A percentile compares a stretch with the other conserved stretches of the same genome.
These are phyloP conservation scores for Cynaeus angustus DNA, from an alignment of 2,888 invertebrate species.

Conservation along the genomic window DNA sequence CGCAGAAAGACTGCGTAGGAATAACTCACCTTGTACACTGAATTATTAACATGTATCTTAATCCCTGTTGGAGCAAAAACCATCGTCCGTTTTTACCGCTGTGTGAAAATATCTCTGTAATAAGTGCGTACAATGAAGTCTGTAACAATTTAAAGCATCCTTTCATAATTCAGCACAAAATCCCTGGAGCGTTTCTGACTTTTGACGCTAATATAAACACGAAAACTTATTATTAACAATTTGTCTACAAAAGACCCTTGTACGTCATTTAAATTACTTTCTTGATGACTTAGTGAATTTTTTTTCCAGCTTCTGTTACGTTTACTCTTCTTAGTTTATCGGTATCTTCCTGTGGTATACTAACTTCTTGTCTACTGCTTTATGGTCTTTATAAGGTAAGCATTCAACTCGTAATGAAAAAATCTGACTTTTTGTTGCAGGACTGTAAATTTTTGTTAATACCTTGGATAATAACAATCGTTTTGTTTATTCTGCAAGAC, in stretches of 20 bases:
- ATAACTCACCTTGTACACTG: too few relatives aligned
- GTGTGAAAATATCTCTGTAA: neutral
- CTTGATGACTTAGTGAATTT: conserved; percentile 15
- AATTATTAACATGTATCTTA: too few relatives aligned
- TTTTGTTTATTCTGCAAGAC: conserved; percentile 79
- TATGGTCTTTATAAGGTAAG: conserved; percentile 82
- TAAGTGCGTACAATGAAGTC: neutral
- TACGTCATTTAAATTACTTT: conserved; percentile 10
- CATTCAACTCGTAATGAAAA: neutral
- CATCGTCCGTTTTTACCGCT: neutral
- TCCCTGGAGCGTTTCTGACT: neutral
- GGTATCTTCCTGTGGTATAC: conserved; percentile 80
- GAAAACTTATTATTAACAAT: conserved; percentile 35
- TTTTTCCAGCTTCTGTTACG: conserved; percentile 81
- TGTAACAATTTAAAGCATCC: conserved; percentile 7
- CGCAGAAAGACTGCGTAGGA: too few relatives aligned
- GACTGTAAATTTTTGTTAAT: conserved; percentile 80
- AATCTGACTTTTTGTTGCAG: conserved; percentile 71
- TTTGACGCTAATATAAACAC: conserved; percentile 19
- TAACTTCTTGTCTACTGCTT: conserved; percentile 80
- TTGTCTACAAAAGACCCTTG: conserved; percentile 4
- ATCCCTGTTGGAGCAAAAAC: too few relatives aligned
- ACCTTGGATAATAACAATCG: conserved; percentile 84
- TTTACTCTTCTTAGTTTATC: conserved; percentile 80
- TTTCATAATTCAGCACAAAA: conserved; percentile 19